Percentiles rank a stretch among this genome's conserved stretches.
Conservation (phyloP, 2,113 vertebrate species). For the Oenanthe oenanthe region DNA sequence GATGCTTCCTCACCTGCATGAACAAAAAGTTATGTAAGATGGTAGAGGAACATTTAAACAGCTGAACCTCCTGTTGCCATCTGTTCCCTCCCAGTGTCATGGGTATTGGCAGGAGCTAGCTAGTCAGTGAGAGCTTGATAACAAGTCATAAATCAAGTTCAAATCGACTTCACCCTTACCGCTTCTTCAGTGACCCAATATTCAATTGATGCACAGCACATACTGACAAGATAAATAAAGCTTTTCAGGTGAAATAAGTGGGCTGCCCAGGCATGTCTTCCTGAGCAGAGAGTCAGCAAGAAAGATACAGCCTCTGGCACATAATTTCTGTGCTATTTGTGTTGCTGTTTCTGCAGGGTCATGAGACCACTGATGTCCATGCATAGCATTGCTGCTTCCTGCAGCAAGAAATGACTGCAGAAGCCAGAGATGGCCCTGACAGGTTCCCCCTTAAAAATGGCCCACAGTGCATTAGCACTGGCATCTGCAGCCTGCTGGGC, state of each 20-base stretch:
- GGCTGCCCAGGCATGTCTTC: background rate
- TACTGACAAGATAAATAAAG: background rate
- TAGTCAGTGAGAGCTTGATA: background rate
- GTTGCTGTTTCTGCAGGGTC: background rate
- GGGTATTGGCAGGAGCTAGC: background rate
- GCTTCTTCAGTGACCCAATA: background rate
- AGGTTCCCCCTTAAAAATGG: background rate
- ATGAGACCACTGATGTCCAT: rapidly evolving
- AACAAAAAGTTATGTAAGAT: background rate
- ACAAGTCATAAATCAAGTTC: background rate
- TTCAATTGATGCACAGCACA: background rate
- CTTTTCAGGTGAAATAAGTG: background rate
- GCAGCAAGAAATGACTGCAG: background rate
- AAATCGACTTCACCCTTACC: background rate
- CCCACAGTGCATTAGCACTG: background rate
- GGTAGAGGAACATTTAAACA: background rate
- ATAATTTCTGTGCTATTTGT: background rate
- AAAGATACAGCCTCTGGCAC: background rate
- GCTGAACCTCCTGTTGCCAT: background rate
- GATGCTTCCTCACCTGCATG: background rate
- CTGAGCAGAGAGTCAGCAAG: background rate
- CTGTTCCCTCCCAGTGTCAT: background rate
- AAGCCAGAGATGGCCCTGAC: background rate
- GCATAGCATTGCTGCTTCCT: background rate
- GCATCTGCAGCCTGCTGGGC: background rate